These are phyloP conservation scores for Euproctis similis DNA, from an alignment of 2,888 invertebrate genomes.

Conservation along the genomic window DNA sequence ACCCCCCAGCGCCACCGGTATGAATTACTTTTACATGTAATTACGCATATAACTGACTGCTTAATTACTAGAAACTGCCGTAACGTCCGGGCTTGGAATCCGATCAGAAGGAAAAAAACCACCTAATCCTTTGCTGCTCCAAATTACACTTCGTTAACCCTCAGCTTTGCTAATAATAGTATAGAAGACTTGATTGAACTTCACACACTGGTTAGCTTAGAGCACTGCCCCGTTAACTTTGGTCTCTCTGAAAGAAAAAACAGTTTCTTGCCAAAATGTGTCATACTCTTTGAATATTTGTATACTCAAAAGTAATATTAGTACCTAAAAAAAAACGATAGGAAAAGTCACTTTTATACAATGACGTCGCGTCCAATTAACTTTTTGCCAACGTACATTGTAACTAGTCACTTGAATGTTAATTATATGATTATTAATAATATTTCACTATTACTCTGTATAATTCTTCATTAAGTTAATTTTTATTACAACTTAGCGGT, in stretches of 20 bases:
- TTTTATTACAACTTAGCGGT: slow-evolving; percentile 34
- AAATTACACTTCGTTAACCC: slow-evolving; percentile 53
- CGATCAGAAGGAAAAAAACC: slow-evolving; percentile 50
- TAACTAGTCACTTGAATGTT: slow-evolving; percentile 42
- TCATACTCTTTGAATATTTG: slow-evolving; percentile 30
- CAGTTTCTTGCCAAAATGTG: slow-evolving; percentile 56
- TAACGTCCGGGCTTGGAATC: slow-evolving; percentile 42
- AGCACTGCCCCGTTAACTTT: slow-evolving; percentile 28
- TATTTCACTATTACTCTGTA: slow-evolving; percentile 24
- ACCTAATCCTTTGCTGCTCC: slow-evolving; percentile 49
- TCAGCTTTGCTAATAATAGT: slow-evolving; percentile 39
- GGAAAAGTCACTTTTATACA: no score
- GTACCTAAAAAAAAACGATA: slow-evolving; percentile 4
- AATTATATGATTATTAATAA: no score
- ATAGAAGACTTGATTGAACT: slow-evolving; percentile 17
- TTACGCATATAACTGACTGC: slow-evolving; percentile 59
- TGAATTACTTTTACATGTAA: slow-evolving; percentile 61
- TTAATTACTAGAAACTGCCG: slow-evolving; percentile 65
- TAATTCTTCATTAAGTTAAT: slow-evolving; percentile 26
- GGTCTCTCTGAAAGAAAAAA: slow-evolving; percentile 47
- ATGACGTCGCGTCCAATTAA: no score
- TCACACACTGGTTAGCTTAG: no score
- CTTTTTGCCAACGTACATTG: slow-evolving; percentile 27
- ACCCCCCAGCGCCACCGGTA: slow-evolving; percentile 43
- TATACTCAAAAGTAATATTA: slow-evolving; percentile 23